Evolutionary conservation across 2,113 vertebrate species (phyloP), one percentile per base, ranked within the genome.

Genomic region (Protomyctophum bolini): DNA sequence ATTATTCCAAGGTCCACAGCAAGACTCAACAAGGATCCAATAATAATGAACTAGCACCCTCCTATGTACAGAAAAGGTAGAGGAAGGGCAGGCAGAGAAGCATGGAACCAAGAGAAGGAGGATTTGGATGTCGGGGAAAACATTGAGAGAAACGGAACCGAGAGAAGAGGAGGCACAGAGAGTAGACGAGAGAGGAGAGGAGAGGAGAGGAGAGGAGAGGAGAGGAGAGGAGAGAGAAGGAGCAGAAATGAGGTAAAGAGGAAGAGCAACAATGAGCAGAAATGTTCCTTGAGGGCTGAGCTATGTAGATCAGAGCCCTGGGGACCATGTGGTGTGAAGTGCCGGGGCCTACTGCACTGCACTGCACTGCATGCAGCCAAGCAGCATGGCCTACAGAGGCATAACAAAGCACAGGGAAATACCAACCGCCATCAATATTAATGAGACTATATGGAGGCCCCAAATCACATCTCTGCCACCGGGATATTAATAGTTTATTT

Each of bases 261-360:
- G 10, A 45, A 41, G 66, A 59, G 65, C 12, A 77, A 74, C 33
- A 11, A 64, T 61, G 60, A 75, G 68, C 14, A 63, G 76, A 73
- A 65, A 63, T 80, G 78, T 75, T 75, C 80, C 79, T 76, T 69
- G 1, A 77, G 77, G 76, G 68, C 65, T 80, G 61, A 77, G 62
- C 63, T 74, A 87, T 87, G 83, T 79, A 88, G 84, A 82, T 86
- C 81, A 77, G 72, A 66, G 69, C 84, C 73, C 73, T 57, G 62
- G 79, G 76, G 86, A 86, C 12, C 21, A 2, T 60, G 60, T n/a
- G 62, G 65, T 66, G 65, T 72, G 73, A 73, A 69, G 58, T 47
- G 75, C 10, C 15, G 46, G 48, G 58, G 62, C 55, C 55, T 5
- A 1, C 28, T 45, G 12, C 3, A 46, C 29, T 9, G 3, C 51